Base-by-base conservation (phyloP, 2,113 vertebrate genomes). In the Porphyrio hochstetteri region DNA sequence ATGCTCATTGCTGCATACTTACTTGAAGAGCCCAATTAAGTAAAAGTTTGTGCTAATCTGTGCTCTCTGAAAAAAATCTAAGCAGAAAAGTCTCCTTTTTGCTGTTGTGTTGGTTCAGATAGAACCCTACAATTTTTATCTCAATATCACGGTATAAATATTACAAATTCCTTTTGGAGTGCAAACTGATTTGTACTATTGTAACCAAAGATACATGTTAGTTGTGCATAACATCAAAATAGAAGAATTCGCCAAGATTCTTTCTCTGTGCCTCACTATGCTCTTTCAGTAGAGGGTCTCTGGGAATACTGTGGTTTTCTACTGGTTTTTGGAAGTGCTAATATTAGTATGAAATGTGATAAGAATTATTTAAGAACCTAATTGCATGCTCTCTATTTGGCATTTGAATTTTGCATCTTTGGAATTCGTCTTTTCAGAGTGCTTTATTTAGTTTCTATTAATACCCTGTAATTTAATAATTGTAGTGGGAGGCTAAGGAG, bases 281-380 rank as follows among this genome's bases (percentile, higher is more conserved):
- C 52, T 84, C 33, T 82, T 93, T 97, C 97, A 97, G 7, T 93
- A 93, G 94, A 87, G 23, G 57, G 24, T 82, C 86, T 92, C 97
- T 97, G 95, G 96, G 90, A 96, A 87, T 94, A 89, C 24, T 96
- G 97, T 94, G 94, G 92, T 96, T 93, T 93, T 91, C 95, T 95
- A 96, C 98, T 98, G 97, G 97, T 97, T 96, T 97, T 81, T 81
- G 88, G 71, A 96, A 97, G 97, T 94, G 93, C 96, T 98, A 98
- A 97, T 98, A 97, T 98, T 98, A 98, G 95, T 86, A 95, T 6
- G 61, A 97, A 97, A 97, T 98, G 96, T 96, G 98, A 98, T 98
- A 98, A 98, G 97, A 98, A 98, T 98, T 97, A 96, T 98, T 98
- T 97, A 88, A 98, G 97, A 96, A 96, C 81, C 70, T 98, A 98